A percentile compares a stretch with the other conserved stretches of the same genome.
Evolutionary conservation across 2,113 vertebrate species (phyloP).

Genomic region (Mellivora capensis): DNA sequence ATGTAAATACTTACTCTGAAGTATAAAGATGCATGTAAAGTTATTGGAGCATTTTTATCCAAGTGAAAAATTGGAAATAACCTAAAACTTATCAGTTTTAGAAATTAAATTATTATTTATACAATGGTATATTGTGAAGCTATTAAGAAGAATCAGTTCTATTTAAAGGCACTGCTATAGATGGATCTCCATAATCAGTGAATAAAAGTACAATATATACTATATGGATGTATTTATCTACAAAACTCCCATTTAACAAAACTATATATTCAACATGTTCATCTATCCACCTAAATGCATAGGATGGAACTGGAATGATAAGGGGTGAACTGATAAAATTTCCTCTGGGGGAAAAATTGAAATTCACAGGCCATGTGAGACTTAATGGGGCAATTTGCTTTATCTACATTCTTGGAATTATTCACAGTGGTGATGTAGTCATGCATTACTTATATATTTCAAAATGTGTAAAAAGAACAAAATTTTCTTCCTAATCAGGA

Average conservation of each 20-base stretch:
- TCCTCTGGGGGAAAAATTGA: background rate
- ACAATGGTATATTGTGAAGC: background rate
- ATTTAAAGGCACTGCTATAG: background rate
- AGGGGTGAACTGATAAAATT: background rate
- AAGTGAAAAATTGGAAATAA: constrained; percentile 16
- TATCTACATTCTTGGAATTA: background rate
- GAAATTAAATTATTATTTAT: background rate
- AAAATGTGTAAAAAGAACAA: background rate
- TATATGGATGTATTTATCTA: background rate
- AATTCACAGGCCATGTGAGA: background rate
- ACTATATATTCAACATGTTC: background rate
- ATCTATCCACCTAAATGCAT: background rate
- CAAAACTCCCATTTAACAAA: background rate
- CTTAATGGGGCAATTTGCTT: background rate
- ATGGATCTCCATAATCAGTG: background rate
- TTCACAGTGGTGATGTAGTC: background rate
- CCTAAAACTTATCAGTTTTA: background rate
- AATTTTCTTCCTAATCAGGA: background rate
- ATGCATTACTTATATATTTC: background rate
- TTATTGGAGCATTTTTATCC: constrained; percentile 1
- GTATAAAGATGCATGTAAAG: background rate
- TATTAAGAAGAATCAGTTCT: background rate
- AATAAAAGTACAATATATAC: background rate
- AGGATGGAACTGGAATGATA: background rate
- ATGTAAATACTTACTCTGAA: background rate